Evolutionary conservation across 1,140 invertebrate genomes (phyloP).

Genomic region (Coelopa frigida): DNA sequence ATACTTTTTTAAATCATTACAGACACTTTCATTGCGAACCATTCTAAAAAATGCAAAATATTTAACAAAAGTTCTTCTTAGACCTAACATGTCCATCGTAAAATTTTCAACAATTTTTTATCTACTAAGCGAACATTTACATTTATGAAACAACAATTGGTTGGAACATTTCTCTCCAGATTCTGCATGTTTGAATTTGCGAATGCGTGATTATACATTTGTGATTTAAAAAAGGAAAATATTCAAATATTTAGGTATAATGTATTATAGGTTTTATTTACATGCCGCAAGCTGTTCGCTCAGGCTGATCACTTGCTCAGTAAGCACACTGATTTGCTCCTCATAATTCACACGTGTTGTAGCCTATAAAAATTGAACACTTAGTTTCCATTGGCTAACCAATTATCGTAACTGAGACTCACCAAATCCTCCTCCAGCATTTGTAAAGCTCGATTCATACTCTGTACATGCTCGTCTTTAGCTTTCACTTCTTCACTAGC

Average conservation of each 20-base stretch:
- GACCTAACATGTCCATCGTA: too few relatives aligned
- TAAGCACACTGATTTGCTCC: slow-evolving; percentile 80
- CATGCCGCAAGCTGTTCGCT: slow-evolving; percentile 69
- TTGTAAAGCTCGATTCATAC: slow-evolving; percentile 46
- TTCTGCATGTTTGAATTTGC: too few relatives aligned
- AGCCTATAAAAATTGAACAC: slow-evolving; percentile 34
- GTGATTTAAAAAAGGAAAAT: too few relatives aligned
- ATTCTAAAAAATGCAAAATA: too few relatives aligned
- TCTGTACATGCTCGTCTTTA: slow-evolving; percentile 48
- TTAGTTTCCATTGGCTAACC: background rate
- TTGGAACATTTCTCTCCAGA: too few relatives aligned
- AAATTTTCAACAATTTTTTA: too few relatives aligned
- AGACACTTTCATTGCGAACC: too few relatives aligned
- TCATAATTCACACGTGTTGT: slow-evolving; percentile 78
- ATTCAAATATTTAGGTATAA: slow-evolving; percentile 1
- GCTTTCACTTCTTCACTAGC: slow-evolving; percentile 38
- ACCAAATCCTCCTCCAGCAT: slow-evolving; percentile 51
- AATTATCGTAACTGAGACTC: background rate
- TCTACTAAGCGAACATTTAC: too few relatives aligned
- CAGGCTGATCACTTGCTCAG: slow-evolving; percentile 84
- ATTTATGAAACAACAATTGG: too few relatives aligned
- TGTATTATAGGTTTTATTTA: slow-evolving; percentile 26
- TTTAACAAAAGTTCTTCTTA: too few relatives aligned
- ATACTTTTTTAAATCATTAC: too few relatives aligned
- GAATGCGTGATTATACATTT: too few relatives aligned